Percentiles rank a stretch among this genome's conserved stretches.
phyloP scores from a whole-genome alignment of 2,888 invertebrate species.

The Caenorhabditis sp. region DNA sequence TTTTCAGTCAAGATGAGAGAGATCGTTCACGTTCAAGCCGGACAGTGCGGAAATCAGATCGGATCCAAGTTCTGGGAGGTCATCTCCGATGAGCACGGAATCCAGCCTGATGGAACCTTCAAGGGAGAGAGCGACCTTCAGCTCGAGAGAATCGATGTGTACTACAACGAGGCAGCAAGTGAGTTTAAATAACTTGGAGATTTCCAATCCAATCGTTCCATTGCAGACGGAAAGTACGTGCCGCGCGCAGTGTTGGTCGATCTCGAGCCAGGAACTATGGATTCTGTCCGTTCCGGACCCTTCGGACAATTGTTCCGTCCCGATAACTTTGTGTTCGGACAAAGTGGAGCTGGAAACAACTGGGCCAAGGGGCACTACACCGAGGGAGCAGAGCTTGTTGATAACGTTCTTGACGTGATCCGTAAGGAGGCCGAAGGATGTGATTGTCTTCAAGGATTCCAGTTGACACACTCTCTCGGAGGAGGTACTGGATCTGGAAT shows the following conservation, averaged over 20 bases:
- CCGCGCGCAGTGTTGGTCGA: constrained; percentile 95
- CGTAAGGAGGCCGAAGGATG: constrained; percentile 91
- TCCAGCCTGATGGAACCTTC: constrained; percentile 79
- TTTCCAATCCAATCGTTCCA: neutral
- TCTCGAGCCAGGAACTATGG: constrained; percentile 98
- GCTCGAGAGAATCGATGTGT: constrained; percentile 92
- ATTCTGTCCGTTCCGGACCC: constrained; percentile 94
- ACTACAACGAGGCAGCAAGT: constrained; percentile 87
- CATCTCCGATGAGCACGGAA: constrained; percentile 80
- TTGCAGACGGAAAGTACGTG: constrained; percentile 91
- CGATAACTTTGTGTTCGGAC: constrained; percentile 93
- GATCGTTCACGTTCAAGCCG: constrained; percentile 96
- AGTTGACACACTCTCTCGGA: constrained; percentile 90
- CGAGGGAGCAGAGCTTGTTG: constrained; percentile 88
- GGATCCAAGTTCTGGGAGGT: constrained; percentile 87
- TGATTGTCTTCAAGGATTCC: constrained; percentile 94
- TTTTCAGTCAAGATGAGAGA: constrained; percentile 88
- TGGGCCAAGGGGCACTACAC: constrained; percentile 95
- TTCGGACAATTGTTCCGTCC: constrained; percentile 95
- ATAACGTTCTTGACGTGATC: constrained; percentile 86
- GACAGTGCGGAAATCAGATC: constrained; percentile 96
- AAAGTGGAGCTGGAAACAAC: constrained; percentile 91
- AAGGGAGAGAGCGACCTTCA: constrained; percentile 89
- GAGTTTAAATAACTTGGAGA: neutral
- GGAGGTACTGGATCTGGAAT: constrained; percentile 93